Base-by-base conservation (phyloP, 1,140 invertebrate species). In the Drosophila micromelanica region DNA sequence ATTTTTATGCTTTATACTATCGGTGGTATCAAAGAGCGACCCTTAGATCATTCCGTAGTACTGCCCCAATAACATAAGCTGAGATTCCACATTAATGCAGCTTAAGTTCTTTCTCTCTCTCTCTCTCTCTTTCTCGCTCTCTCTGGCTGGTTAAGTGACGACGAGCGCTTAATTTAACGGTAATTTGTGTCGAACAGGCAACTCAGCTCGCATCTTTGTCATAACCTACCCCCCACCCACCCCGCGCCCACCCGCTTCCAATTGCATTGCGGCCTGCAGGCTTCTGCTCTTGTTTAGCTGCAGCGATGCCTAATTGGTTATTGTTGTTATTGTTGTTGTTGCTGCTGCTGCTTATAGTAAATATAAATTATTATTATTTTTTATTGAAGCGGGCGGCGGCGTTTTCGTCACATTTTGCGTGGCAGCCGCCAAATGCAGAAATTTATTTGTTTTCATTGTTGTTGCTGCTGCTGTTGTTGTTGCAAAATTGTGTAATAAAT, bases 321-420 rank as follows among this genome's bases (percentile, higher is more conserved):
- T 62, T 73, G 73, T 63, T 48, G 30, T 9, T 42, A 27, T 8
- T 43, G 46, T 13, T 45, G 30, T 13, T 54, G 38, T n/a, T 62
- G 60, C 7, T 64, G 61, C 8, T 51, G 59, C 27, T 85, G 57
- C 69, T 85, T 80, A 77, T 71, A 56, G 80, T 69, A 85, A 85
- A 85, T 87, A 87, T 78, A 52, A 86, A 86, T 81, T 86, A 87
- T 78, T 86, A 82, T 86, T 86, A 81, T 72, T 87, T 87, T 75
- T 78, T 86, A 86, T 86, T 87, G 72, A 78, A 82, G 82, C 67
- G 64, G 76, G 48, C 78, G 45, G 61, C 68, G 59, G 69, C 63
- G 37, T 73, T 78, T 73, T 73, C 63, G 51, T 76, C 67, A 68
- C 80, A 79, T 74, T 85, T 79, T 76, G 74, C 74, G 65, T 76